Base-by-base conservation (phyloP, 2,113 vertebrate genomes). In the Phaethon lepturus region DNA sequence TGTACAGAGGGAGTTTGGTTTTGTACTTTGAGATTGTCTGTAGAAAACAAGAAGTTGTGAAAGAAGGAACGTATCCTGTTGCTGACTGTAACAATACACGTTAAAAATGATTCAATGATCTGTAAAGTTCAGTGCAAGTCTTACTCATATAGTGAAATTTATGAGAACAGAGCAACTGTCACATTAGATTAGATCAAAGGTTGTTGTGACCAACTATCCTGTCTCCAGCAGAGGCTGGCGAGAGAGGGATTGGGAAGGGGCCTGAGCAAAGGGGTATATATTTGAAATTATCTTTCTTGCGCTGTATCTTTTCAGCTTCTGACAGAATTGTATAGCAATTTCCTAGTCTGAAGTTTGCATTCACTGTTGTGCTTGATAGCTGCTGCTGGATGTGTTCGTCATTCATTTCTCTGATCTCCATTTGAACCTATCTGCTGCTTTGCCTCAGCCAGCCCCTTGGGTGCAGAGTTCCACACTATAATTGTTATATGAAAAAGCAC, bases 81-180 rank as follows among this genome's bases (percentile, higher is more conserved):
- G 16, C 45, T 91, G 26, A 17, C 40, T 74, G 76, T 86, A 91
- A 87, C 19, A 83, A 77, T 74, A 86, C 87, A 55, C 0, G 7
- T 55, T 85, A 55, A 59, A 87, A 94, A 89, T 67, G 10, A 93
- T 85, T 91, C 64, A 22, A 3, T 91, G 59, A 59, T 86, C 66
- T 93, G 77, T 78, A 14, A 93, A 91, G 77, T 88, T 91, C 77
- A 72, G 77, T 59, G 33, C 0, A 7, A 71, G 73, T 66, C 68
- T 71, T 69, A 33, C 45, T 90, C 76, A 82, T 81, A 49, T 29
- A 69, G 66, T 71, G 73, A 87, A 91, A 84, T 67, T 84, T 74
- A 50, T 80, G 44, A 91, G 83, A 94, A 67, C 47, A 52, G 72
- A 95, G n/a, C 64, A 87, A 76, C 72, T 91, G 63, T 74, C 91